phyloP scores from a whole-genome alignment of 2,797 vertebrate genomes.

The Scomberomorus guttatus region DNA sequence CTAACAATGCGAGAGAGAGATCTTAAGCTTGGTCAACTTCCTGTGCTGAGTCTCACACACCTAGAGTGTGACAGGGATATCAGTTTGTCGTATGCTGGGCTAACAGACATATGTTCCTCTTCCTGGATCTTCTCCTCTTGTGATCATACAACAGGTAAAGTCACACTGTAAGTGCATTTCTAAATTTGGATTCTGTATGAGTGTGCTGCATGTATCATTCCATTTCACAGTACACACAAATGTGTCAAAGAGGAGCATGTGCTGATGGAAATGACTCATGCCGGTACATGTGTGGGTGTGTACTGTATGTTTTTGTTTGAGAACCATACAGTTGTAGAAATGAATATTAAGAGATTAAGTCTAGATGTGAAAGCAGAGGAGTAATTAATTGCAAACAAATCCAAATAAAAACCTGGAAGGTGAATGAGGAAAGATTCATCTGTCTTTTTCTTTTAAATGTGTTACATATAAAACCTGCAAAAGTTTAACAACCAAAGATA shows the following conservation, averaged over 20 bases:
- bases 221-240: too few species aligned
- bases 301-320: background rate
- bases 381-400: background rate
- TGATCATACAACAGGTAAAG: slow-evolving; percentile 27
- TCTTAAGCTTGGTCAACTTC: slow-evolving; percentile 24
- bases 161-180: background rate
- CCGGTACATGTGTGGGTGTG: too few species aligned
- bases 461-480: background rate
- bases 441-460: background rate
- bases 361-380: background rate
- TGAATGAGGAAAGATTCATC: background rate
- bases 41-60: background rate
- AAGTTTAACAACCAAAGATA: background rate
- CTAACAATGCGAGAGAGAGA: background rate
- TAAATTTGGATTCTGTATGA: background rate
- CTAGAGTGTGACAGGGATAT: background rate
- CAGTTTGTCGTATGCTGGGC: background rate
- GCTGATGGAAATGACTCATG: background rate
- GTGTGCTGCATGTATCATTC: background rate
- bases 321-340: background rate
- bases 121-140: background rate
- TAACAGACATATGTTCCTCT: background rate
- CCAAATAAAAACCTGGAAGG: background rate
- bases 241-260: background rate
- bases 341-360: background rate